Evolutionary conservation across 2,797 vertebrate species (phyloP), one percentile per base, ranked within the genome.

Genomic region (Lithobates sylvaticus): DNA sequence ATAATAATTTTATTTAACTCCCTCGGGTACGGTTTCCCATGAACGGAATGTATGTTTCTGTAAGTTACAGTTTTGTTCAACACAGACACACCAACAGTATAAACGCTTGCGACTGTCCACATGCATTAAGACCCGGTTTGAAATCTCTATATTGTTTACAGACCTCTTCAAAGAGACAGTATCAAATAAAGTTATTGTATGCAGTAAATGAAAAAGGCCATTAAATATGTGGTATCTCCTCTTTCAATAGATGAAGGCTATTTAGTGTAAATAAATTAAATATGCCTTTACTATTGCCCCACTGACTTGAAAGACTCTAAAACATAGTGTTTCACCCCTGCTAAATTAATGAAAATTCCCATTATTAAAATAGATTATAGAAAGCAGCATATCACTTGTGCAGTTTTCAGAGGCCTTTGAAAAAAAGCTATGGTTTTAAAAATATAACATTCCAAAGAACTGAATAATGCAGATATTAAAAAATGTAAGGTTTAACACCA

Each of bases 161-260:
- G 95, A 96, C 94, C 96, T 91, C 93, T 97, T 98, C 96, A 97
- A 96, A 97, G 97, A 98, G 97, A 98, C 97, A 97, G 97, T 97
- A 97, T 96, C 95, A 94, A 93, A 92, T 93, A 91, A 94, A 93
- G 92, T 92, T 94, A 74, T 39, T 64, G 92, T 94, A 94, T 93
- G 93, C 91, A 91, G 93, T 84, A 89, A 92, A 89, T 89, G 89
- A 85, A 88, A 76, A 94, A 94, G 93, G 93, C 91, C 90, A 93
- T 94, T 92, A 93, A 92, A 95, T 91, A 93, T 90, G 83, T 93
- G 93, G 93, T 91, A 91, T 92, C 90, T 89, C 90, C 93, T 92
- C 71, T 94, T 0, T 10, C 93, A 91, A 93, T 89, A 91, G 91
- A 79, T 87, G 91, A 93, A 94, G 91, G 90, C 93, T 95, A 93